phyloP scores from a whole-genome alignment of 2,888 invertebrate species.

The Gonocerus acuteangulatus region DNA sequence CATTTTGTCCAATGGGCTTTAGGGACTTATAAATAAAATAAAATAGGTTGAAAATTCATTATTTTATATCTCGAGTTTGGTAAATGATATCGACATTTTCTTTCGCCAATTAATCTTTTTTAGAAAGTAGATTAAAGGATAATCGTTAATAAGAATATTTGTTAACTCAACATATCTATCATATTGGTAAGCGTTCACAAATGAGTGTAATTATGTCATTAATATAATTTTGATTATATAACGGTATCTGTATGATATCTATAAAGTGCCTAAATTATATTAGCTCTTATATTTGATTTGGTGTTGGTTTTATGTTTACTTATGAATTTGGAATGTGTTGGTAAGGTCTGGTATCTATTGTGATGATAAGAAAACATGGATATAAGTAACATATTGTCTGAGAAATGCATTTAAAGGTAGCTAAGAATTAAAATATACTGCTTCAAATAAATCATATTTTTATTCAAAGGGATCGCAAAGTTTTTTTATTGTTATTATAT shows the following conservation, averaged over 20 bases:
- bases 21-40: too few relatives aligned
- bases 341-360: neutral
- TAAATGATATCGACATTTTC: too few relatives aligned
- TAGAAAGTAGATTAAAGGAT: too few relatives aligned
- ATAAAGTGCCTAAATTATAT: constrained; percentile 24
- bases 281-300: constrained; percentile 10
- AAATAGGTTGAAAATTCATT: too few relatives aligned
- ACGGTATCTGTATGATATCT: constrained; percentile 5
- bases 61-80: too few relatives aligned
- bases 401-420: constrained; percentile 12
- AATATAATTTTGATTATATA: neutral
- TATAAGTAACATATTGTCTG: neutral
- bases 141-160: too few relatives aligned
- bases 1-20: too few relatives aligned
- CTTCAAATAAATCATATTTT: constrained; percentile 8
- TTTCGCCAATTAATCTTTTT: too few relatives aligned
- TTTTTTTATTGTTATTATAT: too few relatives aligned
- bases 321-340: neutral
- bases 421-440: neutral
- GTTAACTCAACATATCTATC: too few relatives aligned
- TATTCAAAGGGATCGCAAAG: neutral
- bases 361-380: neutral
- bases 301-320: neutral
- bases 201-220: neutral
- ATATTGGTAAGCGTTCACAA: too few relatives aligned